Evolutionary conservation across 2,888 invertebrate species (phyloP).

Genomic region (Diarsia dahlii): DNA sequence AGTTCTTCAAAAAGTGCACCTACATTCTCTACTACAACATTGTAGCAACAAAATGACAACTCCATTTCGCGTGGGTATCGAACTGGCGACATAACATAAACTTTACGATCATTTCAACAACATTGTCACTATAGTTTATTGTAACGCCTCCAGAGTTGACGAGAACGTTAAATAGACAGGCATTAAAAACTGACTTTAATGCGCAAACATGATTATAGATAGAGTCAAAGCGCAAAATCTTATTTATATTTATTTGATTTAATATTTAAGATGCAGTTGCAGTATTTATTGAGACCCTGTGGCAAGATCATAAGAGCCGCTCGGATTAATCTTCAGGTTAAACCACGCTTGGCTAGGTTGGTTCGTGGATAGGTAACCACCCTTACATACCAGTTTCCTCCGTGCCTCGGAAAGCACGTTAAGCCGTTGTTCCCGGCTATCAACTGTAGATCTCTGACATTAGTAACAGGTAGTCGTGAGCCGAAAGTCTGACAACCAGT

Average conservation of each 20-base stretch:
- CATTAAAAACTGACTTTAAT: constrained; percentile 35
- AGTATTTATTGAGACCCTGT: too few relatives aligned
- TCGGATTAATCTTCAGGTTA: too few relatives aligned
- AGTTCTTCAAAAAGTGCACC: constrained; percentile 2
- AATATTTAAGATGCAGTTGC: too few relatives aligned
- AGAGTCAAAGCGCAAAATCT: neutral
- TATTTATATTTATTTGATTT: neutral
- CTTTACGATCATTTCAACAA: constrained; percentile 61
- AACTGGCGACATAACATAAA: constrained; percentile 61
- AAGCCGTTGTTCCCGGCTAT: too few relatives aligned
- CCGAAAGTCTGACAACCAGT: neutral
- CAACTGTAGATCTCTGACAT: neutral
- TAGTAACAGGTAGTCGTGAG: neutral
- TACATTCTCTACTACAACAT: constrained; percentile 22
- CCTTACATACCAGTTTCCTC: too few relatives aligned
- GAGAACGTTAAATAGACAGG: constrained; percentile 20
- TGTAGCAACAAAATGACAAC: constrained; percentile 51
- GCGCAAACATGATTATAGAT: neutral
- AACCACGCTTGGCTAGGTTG: too few relatives aligned
- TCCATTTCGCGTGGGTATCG: constrained; percentile 62
- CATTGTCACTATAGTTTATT: constrained; percentile 62
- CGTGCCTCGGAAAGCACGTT: too few relatives aligned
- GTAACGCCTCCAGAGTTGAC: constrained; percentile 49
- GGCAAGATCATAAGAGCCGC: too few relatives aligned
- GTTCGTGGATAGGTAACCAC: too few relatives aligned